Evolutionary conservation across 1,140 invertebrate species (phyloP).

Genomic region (Camponotus floridanus): DNA sequence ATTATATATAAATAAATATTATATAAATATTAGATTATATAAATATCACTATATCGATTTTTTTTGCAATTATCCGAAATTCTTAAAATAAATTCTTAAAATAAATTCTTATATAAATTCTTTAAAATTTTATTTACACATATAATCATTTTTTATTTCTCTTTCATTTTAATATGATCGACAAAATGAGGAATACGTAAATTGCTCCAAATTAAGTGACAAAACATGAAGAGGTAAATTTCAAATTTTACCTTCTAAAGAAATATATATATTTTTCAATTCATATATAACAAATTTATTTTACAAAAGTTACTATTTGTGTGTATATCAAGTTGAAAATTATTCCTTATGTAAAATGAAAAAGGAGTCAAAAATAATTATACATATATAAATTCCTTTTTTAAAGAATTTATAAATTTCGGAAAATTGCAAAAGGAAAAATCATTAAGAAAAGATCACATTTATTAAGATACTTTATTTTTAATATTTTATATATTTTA

Average conservation of each 20-base stretch:
- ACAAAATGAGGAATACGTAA: not conserved
- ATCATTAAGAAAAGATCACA: too few relatives aligned
- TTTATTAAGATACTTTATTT: too few relatives aligned
- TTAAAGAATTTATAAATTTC: too few relatives aligned
- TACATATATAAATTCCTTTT: not conserved
- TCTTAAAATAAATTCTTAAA: too few relatives aligned
- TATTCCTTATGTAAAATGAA: too few relatives aligned
- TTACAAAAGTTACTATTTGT: not conserved
- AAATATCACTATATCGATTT: too few relatives aligned
- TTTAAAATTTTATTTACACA: too few relatives aligned
- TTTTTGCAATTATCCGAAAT: not conserved
- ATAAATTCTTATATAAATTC: too few relatives aligned
- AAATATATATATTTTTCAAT: not conserved
- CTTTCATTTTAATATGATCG: constrained; percentile 10
- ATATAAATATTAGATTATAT: too few relatives aligned
- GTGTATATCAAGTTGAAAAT: not conserved
- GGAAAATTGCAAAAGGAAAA: too few relatives aligned
- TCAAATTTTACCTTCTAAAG: not conserved
- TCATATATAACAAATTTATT: not conserved
- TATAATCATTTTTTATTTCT: not conserved
- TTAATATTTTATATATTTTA: too few relatives aligned
- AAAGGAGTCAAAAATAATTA: not conserved
- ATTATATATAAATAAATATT: too few relatives aligned
- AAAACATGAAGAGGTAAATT: not conserved
- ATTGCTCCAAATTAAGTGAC: constrained; percentile 8